These are phyloP conservation scores for Odontophorus gujanensis DNA, from an alignment of 2,113 vertebrate species.

Conservation along the genomic window DNA sequence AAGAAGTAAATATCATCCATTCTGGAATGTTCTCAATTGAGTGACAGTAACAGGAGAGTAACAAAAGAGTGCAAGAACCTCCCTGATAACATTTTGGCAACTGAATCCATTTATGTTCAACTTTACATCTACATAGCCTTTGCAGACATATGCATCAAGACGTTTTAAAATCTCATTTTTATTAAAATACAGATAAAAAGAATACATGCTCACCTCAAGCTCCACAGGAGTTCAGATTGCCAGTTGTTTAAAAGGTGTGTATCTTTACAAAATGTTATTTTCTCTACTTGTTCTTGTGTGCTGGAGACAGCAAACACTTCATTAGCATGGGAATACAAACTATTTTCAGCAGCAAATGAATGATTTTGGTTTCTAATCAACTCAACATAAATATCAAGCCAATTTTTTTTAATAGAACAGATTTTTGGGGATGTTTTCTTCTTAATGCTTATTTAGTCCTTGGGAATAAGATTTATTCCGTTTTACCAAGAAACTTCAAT, in stretches of 20 bases:
- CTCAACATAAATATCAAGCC: conserved; percentile 25
- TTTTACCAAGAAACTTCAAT: conserved; percentile 20
- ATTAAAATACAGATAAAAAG: not conserved
- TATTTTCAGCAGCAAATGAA: conserved; percentile 3
- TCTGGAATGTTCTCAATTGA: not conserved
- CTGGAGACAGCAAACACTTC: not conserved
- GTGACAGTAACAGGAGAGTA: not conserved
- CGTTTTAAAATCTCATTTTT: not conserved
- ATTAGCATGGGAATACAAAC: conserved; percentile 23
- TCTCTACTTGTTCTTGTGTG: conserved; percentile 30
- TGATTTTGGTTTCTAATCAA: conserved; percentile 59
- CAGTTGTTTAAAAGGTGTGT: not conserved
- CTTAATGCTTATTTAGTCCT: conserved; percentile 2
- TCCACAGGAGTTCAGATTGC: not conserved
- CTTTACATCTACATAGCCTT: not conserved
- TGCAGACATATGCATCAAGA: not conserved
- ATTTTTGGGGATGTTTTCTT: conserved; percentile 33
- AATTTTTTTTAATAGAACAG: not conserved
- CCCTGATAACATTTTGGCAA: not conserved
- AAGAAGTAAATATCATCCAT: not conserved
- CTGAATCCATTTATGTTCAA: not conserved
- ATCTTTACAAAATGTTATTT: not conserved
- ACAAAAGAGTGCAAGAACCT: not conserved
- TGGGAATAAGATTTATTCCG: conserved; percentile 52
- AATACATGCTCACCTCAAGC: not conserved